Conservation (phyloP, 53 echinoderm and acorn worm species). For the Crossaster papposus region DNA sequence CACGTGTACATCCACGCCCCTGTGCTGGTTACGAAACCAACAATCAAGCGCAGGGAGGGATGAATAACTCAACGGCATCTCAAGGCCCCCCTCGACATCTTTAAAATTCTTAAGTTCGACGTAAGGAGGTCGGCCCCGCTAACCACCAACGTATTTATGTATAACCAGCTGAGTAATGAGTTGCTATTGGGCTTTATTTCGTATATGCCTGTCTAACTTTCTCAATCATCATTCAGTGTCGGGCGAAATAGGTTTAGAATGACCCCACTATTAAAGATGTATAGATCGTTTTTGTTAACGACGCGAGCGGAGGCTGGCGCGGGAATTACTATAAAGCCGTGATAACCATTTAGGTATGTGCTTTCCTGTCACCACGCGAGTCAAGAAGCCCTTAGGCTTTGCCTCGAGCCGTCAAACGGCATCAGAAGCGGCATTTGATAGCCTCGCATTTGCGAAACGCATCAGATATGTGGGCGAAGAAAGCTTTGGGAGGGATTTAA, state of each 20-base stretch:
- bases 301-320: neutral
- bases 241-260: conserved; percentile 9
- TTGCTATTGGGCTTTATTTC: neutral
- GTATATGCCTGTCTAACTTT: conserved; percentile 9
- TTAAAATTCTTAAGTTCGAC: conserved; percentile 2
- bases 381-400: neutral
- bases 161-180: neutral
- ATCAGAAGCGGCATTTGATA: conserved; percentile 26
- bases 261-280: neutral
- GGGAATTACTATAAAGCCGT: neutral
- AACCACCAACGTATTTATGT: neutral
- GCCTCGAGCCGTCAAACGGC: neutral
- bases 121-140: neutral
- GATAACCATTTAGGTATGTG: neutral
- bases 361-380: neutral
- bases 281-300: conserved; percentile 3
- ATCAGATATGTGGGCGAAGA: conserved; percentile 40
- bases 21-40: neutral
- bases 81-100: conserved; percentile 6
- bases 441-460: conserved; percentile 39
- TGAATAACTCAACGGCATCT: conserved; percentile 9
- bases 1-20: neutral
- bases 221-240: conserved; percentile 56
- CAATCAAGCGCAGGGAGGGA: neutral
- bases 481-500: neutral